These are phyloP conservation scores for Hypercompe scribonia DNA, from an alignment of 2,888 invertebrate genomes.

Conservation along the genomic window DNA sequence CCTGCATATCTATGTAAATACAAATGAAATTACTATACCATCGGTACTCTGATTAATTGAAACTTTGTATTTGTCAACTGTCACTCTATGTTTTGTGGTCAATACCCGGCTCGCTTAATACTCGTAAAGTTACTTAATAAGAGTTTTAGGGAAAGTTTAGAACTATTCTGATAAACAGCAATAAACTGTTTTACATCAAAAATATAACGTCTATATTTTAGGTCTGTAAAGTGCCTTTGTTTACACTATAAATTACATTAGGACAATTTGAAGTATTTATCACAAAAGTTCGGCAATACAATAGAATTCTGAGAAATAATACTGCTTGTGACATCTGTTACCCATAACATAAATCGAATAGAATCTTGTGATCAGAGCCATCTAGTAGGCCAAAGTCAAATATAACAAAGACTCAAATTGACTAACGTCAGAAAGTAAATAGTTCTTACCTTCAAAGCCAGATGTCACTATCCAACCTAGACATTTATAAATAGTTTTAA, in stretches of 20 bases:
- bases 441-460: neutral
- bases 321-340: slow-evolving; percentile 41
- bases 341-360: neutral
- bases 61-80: neutral
- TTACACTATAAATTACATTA: neutral
- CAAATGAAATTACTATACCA: neutral
- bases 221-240: neutral
- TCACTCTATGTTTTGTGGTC: neutral
- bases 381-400: neutral
- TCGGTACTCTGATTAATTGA: neutral
- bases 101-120: neutral
- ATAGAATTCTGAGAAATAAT: neutral
- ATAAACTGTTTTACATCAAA: no score
- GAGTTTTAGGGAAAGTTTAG: neutral
- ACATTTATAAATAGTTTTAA: neutral
- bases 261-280: neutral
- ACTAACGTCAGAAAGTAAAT: neutral
- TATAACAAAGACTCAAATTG: neutral
- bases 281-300: neutral
- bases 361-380: slow-evolving; percentile 14
- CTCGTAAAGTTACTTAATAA: neutral
- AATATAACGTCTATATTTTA: neutral
- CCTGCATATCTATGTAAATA: neutral
- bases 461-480: neutral
- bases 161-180: no score